Evolutionary conservation across 2,797 vertebrate genomes (phyloP).

Genomic region (Rhinophrynus dorsalis): DNA sequence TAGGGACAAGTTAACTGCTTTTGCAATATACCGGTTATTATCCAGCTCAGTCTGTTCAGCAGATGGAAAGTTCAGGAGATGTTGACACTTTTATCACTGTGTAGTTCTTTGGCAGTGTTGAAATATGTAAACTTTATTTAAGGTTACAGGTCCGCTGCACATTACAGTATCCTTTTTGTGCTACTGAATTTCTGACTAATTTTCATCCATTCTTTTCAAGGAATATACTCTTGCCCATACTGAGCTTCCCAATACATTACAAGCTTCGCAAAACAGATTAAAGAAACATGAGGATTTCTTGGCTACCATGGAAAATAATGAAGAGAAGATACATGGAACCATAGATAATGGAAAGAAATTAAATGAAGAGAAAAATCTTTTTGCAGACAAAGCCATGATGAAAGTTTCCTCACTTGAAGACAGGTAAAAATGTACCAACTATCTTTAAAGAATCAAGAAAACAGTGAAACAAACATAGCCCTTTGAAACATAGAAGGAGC

Average conservation of each 20-base stretch:
- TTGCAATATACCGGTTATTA: no score
- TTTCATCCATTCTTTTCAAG: constrained; percentile 63
- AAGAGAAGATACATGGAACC: constrained; percentile 81
- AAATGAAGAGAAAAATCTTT: constrained; percentile 80
- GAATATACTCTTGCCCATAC: constrained; percentile 89
- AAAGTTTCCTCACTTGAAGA: constrained; percentile 81
- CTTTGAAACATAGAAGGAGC: no score
- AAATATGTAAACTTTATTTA: no score
- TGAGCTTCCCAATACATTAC: constrained; percentile 81
- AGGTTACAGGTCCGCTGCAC: no score
- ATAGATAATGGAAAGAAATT: constrained; percentile 78
- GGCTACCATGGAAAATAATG: constrained; percentile 80
- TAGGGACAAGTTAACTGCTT: no score
- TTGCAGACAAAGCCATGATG: constrained; percentile 79
- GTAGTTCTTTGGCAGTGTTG: no score
- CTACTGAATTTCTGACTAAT: no score
- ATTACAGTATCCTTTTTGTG: no score
- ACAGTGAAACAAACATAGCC: no score
- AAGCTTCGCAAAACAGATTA: constrained; percentile 81
- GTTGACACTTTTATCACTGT: no score
- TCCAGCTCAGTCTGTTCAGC: no score
- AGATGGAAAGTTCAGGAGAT: no score
- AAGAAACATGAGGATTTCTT: constrained; percentile 90
- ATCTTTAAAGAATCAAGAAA: background rate
- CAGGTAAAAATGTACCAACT: constrained; percentile 77